phyloP scores from a whole-genome alignment of 2,888 invertebrate genomes.

The Diabrotica balteata region DNA sequence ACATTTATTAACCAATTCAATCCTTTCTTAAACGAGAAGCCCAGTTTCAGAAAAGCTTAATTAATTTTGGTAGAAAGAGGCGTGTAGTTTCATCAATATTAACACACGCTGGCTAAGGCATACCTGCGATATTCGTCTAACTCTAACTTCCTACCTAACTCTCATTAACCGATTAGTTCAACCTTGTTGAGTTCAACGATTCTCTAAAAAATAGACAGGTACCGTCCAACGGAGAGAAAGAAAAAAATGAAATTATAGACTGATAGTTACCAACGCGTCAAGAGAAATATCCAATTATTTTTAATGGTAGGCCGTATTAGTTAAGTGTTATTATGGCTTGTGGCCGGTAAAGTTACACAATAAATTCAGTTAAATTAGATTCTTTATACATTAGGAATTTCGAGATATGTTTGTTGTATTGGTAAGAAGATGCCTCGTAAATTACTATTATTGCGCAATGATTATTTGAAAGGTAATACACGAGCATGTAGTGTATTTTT shows the following conservation, averaged over 20 bases:
- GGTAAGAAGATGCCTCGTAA: conserved; percentile 5
- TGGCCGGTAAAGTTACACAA: conserved; percentile 10
- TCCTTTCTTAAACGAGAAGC: too few species aligned
- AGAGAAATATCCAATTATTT: conserved; percentile 24
- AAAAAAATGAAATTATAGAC: neutral
- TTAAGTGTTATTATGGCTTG: conserved; percentile 14
- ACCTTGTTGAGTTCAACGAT: conserved; percentile 1
- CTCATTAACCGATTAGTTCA: neutral
- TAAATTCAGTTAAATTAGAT: conserved; percentile 19
- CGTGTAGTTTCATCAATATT: too few species aligned
- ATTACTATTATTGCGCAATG: neutral
- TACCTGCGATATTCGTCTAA: too few species aligned
- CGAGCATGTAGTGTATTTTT: too few species aligned
- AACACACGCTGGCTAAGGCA: too few species aligned
- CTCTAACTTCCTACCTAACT: too few species aligned
- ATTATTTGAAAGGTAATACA: too few species aligned
- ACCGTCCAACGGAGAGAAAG: neutral
- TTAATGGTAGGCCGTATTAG: conserved; percentile 18
- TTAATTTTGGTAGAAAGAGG: too few species aligned
- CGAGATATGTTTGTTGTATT: conserved; percentile 2
- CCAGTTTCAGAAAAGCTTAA: too few species aligned
- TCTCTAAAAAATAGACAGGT: neutral
- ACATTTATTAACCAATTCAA: too few species aligned
- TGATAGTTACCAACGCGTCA: conserved; percentile 3
- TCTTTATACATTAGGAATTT: conserved; percentile 6